A percentile compares a stretch with the other conserved stretches of the same genome.
Evolutionary conservation across 2,888 invertebrate genomes (phyloP).

Genomic region (Drosophila peninsularis): DNA sequence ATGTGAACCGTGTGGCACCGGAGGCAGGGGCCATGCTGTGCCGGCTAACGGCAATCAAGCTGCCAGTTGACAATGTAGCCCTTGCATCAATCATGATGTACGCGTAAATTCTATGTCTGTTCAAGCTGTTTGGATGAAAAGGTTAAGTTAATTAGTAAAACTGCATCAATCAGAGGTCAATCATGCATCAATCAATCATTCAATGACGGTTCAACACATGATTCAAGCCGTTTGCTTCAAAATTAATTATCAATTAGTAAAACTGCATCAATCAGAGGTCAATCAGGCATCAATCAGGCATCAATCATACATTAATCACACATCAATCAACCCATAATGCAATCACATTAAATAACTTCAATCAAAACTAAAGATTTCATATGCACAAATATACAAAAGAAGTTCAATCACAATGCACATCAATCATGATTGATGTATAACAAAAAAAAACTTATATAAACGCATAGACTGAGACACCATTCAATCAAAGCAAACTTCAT

Average conservation of each 20-base stretch:
- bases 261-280: background rate
- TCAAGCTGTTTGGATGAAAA: background rate
- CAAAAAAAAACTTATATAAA: background rate
- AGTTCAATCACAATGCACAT: slow-evolving; percentile 22
- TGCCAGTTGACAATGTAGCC: slow-evolving; percentile 7
- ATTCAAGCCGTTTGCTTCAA: background rate
- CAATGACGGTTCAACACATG: no score
- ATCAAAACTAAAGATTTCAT: no score
- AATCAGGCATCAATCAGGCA: background rate
- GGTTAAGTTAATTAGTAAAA: background rate
- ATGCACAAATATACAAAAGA: background rate
- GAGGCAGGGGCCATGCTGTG: background rate
- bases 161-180: background rate
- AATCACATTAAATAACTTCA: background rate
- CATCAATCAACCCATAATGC: background rate
- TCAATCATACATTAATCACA: background rate
- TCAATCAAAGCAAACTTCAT: background rate
- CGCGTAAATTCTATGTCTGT: no score
- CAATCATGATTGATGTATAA: slow-evolving; percentile 4
- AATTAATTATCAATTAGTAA: background rate
- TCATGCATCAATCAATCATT: background rate
- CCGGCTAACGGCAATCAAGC: slow-evolving; percentile 5
- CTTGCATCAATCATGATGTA: slow-evolving; percentile 54
- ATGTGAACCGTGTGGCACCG: slow-evolving; percentile 37
- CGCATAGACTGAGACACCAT: background rate